Base-by-base conservation (phyloP, 1,140 invertebrate genomes). In the Globodera ellingtonae region DNA sequence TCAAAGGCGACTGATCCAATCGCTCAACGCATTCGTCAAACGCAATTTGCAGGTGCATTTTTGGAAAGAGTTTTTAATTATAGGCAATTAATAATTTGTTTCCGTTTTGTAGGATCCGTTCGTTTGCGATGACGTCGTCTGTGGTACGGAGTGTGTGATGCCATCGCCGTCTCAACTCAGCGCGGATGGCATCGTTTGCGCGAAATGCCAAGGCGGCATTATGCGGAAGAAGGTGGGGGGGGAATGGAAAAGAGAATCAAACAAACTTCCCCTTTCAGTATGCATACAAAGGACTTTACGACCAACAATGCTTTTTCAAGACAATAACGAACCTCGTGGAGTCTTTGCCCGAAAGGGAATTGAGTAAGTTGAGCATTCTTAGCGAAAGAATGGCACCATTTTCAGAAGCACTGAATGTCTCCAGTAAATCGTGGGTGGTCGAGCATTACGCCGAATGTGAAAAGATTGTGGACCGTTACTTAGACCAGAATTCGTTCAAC, bases 271-370 rank as follows among this genome's bases (percentile, higher is more conserved):
- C 47, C 15, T 79, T 67, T 74, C 21, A 73, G 47, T 84, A 82
- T 50, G 24, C 81, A 15, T 48, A 44, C 35, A 82, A 82, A 59
- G 15, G 66, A 46, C 67, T 82, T n/a, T 82, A 62, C 62, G 81
- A 83, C 48, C 81, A 82, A 47, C 81, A 82, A 35, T 80, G 66
- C 47, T 82, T 82, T n/a, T 80, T 77, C 44, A 81, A 81, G 81
- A 82, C 72, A 56, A 82, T 82, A 47, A 44, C 83, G 48, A 69
- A 84, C 59, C 70, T 82, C 10, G 59, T 15, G 77, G 77, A 82
- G 6, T 50, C 7, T 21, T 78, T 47, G 15, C 18, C n/a, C 44
- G 65, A 84, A 44, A 46, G 21, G 13, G 81, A 80, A 82, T 44
- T 82, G 6, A 46, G 18, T 18, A 44, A 59, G 21, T n/a, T 50